Percentiles rank a stretch among this genome's conserved stretches.
Conservation (phyloP, 2,113 vertebrate species). For the Vanacampus margaritifer region DNA sequence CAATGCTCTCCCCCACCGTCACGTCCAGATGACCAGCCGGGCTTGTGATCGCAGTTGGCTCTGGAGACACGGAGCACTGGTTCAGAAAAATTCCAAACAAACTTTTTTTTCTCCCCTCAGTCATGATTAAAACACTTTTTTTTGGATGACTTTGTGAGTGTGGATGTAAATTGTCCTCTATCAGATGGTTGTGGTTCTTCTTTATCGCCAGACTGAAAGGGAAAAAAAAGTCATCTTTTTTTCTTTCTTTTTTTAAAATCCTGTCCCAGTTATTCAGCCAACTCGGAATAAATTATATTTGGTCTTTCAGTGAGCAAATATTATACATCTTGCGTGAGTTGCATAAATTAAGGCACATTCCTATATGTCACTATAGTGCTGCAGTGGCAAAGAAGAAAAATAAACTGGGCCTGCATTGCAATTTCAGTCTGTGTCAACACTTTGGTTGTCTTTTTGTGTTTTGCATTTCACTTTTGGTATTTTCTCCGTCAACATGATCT, state of each 20-base stretch:
- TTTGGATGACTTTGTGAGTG: neutral
- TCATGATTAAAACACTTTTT: neutral
- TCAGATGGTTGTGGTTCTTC: neutral
- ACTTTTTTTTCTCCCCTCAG: neutral
- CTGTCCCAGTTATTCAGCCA: slow-evolving; percentile 14
- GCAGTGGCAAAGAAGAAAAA: slow-evolving; percentile 16
- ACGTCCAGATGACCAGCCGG: slow-evolving; percentile 90
- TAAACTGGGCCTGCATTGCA: slow-evolving; percentile 30
- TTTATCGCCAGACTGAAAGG: slow-evolving; percentile 14
- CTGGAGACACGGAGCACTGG: slow-evolving; percentile 56
- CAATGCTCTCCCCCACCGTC: slow-evolving; percentile 92
- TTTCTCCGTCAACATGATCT: slow-evolving; percentile 58
- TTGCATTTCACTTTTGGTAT: slow-evolving; percentile 42
- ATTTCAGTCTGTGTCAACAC: slow-evolving; percentile 45
- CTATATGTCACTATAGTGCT: slow-evolving; percentile 22
- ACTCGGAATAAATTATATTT: slow-evolving; percentile 42
- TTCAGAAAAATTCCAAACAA: slow-evolving; percentile 1
- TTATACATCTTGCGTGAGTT: slow-evolving; percentile 23
- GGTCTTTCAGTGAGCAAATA: slow-evolving; percentile 19
- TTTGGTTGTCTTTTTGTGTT: slow-evolving; percentile 42
- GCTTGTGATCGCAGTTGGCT: slow-evolving; percentile 84
- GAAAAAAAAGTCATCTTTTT: slow-evolving; percentile 8
- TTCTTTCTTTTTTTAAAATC: neutral
- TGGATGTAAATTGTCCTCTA: neutral
- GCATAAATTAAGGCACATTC: slow-evolving; percentile 23